Conservation (phyloP, 2,113 vertebrate species). For the Oxyruncus cristatus region DNA sequence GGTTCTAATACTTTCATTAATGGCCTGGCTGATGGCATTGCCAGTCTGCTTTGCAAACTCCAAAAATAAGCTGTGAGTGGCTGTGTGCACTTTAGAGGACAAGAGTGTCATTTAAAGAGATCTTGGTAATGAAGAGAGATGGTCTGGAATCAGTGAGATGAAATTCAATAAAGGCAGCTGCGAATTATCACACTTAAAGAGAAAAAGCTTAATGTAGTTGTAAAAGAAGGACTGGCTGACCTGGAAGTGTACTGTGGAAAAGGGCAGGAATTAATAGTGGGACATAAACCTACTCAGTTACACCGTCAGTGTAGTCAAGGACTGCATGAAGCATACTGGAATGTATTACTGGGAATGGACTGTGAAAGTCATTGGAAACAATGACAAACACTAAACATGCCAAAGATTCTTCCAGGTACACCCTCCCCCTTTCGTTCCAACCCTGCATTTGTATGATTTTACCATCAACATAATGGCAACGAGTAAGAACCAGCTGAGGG, state of each 20-base stretch:
- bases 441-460: not conserved
- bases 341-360: not conserved
- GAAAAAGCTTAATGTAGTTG: not conserved
- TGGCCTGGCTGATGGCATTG: not conserved
- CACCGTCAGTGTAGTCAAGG: not conserved
- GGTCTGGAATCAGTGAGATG: constrained; percentile 3
- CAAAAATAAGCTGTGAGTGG: not conserved
- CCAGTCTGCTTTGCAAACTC: constrained; percentile 2
- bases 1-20: not conserved
- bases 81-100: not conserved
- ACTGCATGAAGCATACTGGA: not conserved
- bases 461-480: fast-evolving
- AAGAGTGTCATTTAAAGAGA: not conserved
- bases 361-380: not conserved
- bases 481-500: not conserved
- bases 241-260: not conserved
- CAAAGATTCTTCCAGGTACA: not conserved
- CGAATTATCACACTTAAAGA: not conserved
- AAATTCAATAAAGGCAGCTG: constrained; percentile 16
- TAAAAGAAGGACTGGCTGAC: not conserved
- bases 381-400: not conserved
- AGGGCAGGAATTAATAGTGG: not conserved
- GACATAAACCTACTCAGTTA: not conserved
- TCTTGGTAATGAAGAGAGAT: constrained; percentile 14
- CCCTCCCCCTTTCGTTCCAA: not conserved